Percentiles rank a stretch among this genome's conserved stretches.
phyloP scores from a whole-genome alignment of 2,888 invertebrate genomes.

The Daptonema setosum region DNA sequence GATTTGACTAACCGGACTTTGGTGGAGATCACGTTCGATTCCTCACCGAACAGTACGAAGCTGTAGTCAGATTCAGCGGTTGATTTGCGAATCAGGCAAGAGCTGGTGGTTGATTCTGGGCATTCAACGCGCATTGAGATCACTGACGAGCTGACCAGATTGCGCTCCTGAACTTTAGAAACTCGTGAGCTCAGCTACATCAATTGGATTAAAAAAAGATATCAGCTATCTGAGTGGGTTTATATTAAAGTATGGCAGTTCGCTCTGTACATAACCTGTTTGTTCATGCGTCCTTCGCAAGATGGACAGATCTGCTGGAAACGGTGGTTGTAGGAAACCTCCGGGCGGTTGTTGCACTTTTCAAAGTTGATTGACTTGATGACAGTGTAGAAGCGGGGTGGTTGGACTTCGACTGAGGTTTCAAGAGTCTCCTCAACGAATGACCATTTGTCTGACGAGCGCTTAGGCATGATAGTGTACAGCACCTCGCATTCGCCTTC shows the following conservation, averaged over 20 bases:
- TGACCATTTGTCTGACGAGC: conserved; percentile 12
- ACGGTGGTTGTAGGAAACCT: conserved; percentile 11
- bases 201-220: too few relatives aligned
- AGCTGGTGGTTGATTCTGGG: too few relatives aligned
- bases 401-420: too few relatives aligned
- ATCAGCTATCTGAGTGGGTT: too few relatives aligned
- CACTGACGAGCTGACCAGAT: too few relatives aligned
- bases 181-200: too few relatives aligned
- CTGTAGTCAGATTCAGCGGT: conserved; percentile 15
- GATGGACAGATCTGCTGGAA: conserved; percentile 7
- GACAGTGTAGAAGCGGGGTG: conserved; percentile 21
- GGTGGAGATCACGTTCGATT: conserved; percentile 9
- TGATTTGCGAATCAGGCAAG: conserved; percentile 10
- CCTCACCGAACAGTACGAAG: conserved; percentile 11
- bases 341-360: conserved; percentile 26
- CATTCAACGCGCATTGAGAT: too few relatives aligned
- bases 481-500: conserved; percentile 18
- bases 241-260: too few relatives aligned
- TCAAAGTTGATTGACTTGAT: conserved; percentile 31
- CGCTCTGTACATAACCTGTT: too few relatives aligned
- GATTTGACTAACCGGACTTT: conserved; percentile 9
- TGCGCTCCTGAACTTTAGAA: too few relatives aligned
- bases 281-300: conserved; percentile 6
- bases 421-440: too few relatives aligned
- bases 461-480: conserved; percentile 10